Conservation (phyloP, 2,888 invertebrate genomes). For the Apodemia hepburni region DNA sequence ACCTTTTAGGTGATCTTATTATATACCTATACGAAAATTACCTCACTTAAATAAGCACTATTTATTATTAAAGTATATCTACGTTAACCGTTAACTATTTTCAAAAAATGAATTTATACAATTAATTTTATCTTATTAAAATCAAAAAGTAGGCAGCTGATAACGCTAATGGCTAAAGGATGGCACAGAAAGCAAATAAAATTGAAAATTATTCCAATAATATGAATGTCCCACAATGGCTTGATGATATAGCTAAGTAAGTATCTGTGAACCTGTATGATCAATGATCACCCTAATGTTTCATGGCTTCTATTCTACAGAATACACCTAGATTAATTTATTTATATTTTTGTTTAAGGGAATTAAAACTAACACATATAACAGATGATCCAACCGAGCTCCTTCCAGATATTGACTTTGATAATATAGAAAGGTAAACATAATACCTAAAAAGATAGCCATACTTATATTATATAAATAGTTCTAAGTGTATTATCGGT, state of each 20-base stretch:
- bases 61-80: background rate
- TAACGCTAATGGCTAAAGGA: conserved; percentile 41
- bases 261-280: conserved; percentile 26
- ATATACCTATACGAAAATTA: background rate
- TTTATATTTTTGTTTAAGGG: conserved; percentile 43
- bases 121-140: background rate
- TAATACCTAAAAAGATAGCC: background rate
- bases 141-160: background rate
- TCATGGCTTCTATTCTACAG: background rate
- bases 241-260: conserved; percentile 71
- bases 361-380: conserved; percentile 70
- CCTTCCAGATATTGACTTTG: conserved; percentile 16
- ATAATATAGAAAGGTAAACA: background rate
- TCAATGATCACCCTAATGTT: background rate
- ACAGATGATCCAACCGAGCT: conserved; percentile 42
- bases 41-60: background rate
- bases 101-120: background rate
- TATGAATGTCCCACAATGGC: conserved; percentile 59
- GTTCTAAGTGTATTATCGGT: too few species aligned
- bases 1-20: background rate
- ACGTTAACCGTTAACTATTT: background rate
- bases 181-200: conserved; percentile 62
- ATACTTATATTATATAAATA: too few species aligned
- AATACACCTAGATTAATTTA: background rate
- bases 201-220: conserved; percentile 51